phyloP scores from a whole-genome alignment of 2,113 vertebrate species.

The Trachemys scripta region DNA sequence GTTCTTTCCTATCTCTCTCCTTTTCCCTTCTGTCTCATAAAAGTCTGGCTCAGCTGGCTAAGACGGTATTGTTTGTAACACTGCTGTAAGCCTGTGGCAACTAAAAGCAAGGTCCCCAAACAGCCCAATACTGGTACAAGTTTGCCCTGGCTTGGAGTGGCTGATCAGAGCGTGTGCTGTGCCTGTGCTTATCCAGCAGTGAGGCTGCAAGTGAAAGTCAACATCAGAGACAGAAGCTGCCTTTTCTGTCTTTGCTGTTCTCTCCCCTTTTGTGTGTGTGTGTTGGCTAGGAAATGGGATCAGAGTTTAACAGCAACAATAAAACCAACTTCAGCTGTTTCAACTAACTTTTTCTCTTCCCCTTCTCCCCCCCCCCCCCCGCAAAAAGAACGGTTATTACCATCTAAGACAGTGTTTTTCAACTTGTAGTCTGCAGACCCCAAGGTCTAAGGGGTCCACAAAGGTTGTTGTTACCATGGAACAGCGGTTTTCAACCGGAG shows the following conservation, averaged over 20 bases:
- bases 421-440: no score
- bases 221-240: no score
- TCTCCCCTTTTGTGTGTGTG: neutral
- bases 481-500: no score
- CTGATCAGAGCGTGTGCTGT: neutral
- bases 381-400: neutral
- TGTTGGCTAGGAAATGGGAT: neutral
- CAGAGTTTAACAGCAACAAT: neutral
- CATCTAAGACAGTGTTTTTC: no score
- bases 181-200: neutral
- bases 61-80: no score
- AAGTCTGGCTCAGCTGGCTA: no score
- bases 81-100: neutral
- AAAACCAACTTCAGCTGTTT: neutral
- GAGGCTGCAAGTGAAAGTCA: neutral
- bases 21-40: neutral
- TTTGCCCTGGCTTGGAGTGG: neutral
- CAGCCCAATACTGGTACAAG: neutral
- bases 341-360: neutral
- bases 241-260: neutral
- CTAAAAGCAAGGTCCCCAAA: neutral
- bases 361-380: no score
- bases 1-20: neutral
- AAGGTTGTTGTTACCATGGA: no score
- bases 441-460: no score